Base-by-base conservation (phyloP, 2,113 vertebrate species). In the Labrus mixtus region DNA sequence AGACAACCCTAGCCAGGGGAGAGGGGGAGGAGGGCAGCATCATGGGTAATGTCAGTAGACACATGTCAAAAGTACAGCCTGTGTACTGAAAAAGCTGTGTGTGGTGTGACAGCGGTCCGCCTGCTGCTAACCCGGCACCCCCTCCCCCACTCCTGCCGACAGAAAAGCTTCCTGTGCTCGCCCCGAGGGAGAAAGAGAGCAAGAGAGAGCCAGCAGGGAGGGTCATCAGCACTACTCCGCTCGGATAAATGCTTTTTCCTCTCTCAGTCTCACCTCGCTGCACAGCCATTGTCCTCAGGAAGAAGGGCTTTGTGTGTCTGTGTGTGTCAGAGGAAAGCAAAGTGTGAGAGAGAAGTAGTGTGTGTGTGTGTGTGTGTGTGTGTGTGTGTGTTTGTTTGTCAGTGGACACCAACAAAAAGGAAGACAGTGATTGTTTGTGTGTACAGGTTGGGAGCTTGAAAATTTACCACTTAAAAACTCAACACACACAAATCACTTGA, bases 51-150 rank as follows among this genome's bases (percentile, higher is more conserved):
- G 90, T 87, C 92, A 87, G 84, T 85, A 84, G 93, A 93, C 92
- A 91, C 90, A 92, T 90, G 92, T 93, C 92, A 90, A 86, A 89
- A 91, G 87, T 89, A 80, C 89, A 91, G 90, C 85, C 90, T 73
- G 71, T 90, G 88, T 88, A 84, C 88, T 89, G 86, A 91, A 85
- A 87, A 88, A 92, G 88, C 91, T 90, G 89, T 91, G 90, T 87
- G 87, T 66, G 82, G 81, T 82, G 87, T 92, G 92, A 91, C 92
- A 93, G 87, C 78, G 10, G 83, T 84, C 81, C 53, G 73, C 91
- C 92, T 36, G 69, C 80, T 76, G 43, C 73, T 65, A 62, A 74
- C 82, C 66, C 84, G 33, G 36, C 63, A 63, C 36, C n/a, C 16
- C 55, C 7, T 50, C 55, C 61, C 20, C 9, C 19, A 22, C 10